These are phyloP conservation scores for Bubalus kerabau DNA, from an alignment of 2,113 vertebrate genomes.

Conservation along the genomic window DNA sequence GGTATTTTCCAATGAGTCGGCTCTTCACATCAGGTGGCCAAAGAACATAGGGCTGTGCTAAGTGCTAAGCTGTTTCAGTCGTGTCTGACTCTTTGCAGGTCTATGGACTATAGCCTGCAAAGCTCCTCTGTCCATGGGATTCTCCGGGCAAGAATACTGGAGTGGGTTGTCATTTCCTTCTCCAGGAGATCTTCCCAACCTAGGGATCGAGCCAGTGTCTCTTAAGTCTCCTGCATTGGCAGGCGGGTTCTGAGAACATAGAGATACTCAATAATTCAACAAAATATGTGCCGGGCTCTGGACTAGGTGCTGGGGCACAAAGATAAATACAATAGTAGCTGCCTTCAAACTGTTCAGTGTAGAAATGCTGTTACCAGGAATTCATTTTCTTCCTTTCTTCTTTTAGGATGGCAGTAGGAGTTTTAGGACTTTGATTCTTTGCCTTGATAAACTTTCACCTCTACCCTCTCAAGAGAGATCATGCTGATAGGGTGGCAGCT, in stretches of 20 bases:
- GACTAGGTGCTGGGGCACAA: neutral
- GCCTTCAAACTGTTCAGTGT: neutral
- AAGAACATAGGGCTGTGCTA: neutral
- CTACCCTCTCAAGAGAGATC: neutral
- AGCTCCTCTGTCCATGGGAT: neutral
- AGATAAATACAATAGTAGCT: neutral
- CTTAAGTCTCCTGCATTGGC: neutral
- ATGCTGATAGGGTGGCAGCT: neutral
- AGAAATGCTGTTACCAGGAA: constrained; percentile 1
- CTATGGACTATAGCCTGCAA: neutral
- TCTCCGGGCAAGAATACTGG: neutral
- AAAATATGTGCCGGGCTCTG: neutral
- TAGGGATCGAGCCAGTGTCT: neutral
- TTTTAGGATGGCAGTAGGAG: constrained; percentile 17
- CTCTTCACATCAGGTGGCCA: neutral
- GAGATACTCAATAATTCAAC: neutral
- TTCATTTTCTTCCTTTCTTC: constrained; percentile 19
- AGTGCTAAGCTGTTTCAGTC: neutral
- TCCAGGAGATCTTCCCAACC: neutral
- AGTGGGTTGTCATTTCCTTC: neutral
- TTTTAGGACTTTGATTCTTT: constrained; percentile 26
- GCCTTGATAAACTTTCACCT: constrained; percentile 1
- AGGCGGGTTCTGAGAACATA: neutral
- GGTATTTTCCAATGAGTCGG: neutral
- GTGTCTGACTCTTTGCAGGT: neutral